phyloP scores from a whole-genome alignment of 2,888 invertebrate species.

The Drosophila picticornis region DNA sequence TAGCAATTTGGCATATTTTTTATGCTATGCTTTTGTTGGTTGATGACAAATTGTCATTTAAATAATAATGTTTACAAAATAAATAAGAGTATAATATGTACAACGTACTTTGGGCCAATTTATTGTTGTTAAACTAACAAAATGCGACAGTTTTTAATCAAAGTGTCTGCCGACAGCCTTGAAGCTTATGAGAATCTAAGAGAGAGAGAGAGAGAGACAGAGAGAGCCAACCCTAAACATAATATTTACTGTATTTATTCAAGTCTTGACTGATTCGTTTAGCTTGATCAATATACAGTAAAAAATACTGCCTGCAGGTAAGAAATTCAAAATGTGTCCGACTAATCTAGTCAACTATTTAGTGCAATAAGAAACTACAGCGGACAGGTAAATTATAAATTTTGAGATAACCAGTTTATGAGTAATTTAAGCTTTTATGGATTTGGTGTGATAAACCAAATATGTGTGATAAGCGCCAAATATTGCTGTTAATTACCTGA shows the following conservation, averaged over 20 bases:
- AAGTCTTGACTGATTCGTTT: background rate
- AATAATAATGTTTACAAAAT: slow-evolving; percentile 1
- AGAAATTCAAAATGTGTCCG: background rate
- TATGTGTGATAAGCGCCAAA: slow-evolving; percentile 33
- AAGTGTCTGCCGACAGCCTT: slow-evolving; percentile 2
- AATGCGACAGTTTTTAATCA: slow-evolving; percentile 19
- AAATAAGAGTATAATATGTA: background rate
- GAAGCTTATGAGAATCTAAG: slow-evolving; percentile 4
- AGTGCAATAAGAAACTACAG: slow-evolving; percentile 1
- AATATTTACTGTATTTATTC: background rate
- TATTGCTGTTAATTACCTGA: slow-evolving; percentile 20
- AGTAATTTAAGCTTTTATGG: slow-evolving; percentile 31
- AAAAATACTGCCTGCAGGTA: background rate
- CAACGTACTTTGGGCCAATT: background rate
- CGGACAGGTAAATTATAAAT: slow-evolving; percentile 11
- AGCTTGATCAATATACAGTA: background rate
- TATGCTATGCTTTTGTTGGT: background rate
- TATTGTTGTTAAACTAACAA: slow-evolving; percentile 1
- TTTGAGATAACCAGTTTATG: slow-evolving; percentile 15
- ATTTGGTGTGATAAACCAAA: slow-evolving; percentile 20
- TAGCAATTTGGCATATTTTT: background rate
- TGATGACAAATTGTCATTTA: background rate
- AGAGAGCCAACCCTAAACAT: background rate
- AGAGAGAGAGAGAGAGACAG: background rate
- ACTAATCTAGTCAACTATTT: slow-evolving; percentile 17